Percentiles rank a stretch among this genome's conserved stretches.
Evolutionary conservation across 53 echinoderm and acorn worm species (phyloP).

Genomic region (Crossaster papposus): DNA sequence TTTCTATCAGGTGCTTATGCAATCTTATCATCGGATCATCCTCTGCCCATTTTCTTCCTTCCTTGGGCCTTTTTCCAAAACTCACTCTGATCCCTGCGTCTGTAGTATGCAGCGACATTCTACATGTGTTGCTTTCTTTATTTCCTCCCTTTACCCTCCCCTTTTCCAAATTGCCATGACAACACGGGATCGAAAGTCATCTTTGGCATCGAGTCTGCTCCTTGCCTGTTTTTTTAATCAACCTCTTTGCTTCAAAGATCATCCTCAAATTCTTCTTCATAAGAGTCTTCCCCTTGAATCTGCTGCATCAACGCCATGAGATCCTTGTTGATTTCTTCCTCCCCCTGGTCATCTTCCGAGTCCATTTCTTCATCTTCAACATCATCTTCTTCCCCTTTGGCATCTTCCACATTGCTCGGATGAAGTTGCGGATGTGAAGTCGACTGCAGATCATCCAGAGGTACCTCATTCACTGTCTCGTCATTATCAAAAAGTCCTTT

Average conservation of each 20-base stretch:
- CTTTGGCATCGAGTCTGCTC: neutral
- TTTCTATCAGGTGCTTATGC: too few species aligned
- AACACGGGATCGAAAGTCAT: neutral
- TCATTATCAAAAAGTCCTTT: conserved; percentile 43
- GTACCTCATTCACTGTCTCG: conserved; percentile 20
- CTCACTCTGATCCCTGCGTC: too few species aligned
- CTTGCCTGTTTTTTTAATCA: neutral
- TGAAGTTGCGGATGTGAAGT: conserved; percentile 41
- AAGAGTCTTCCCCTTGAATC: conserved; percentile 47
- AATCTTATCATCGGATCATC: too few species aligned
- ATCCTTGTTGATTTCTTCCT: conserved; percentile 42
- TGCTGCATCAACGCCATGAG: conserved; percentile 62
- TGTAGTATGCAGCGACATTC: too few species aligned
- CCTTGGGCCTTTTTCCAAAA: too few species aligned
- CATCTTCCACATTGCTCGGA: conserved; percentile 5
- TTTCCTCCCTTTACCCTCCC: neutral
- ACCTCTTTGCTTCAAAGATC: neutral
- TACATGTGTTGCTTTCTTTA: neutral
- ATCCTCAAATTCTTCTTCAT: conserved; percentile 28
- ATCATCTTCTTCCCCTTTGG: neutral
- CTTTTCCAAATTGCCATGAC: too few species aligned
- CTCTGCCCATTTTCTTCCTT: too few species aligned
- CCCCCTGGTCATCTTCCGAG: conserved; percentile 29
- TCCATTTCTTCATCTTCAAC: conserved; percentile 49
- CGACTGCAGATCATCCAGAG: conserved; percentile 32